Conservation (phyloP, 1,140 invertebrate species). For the Euborellia annulipes region DNA sequence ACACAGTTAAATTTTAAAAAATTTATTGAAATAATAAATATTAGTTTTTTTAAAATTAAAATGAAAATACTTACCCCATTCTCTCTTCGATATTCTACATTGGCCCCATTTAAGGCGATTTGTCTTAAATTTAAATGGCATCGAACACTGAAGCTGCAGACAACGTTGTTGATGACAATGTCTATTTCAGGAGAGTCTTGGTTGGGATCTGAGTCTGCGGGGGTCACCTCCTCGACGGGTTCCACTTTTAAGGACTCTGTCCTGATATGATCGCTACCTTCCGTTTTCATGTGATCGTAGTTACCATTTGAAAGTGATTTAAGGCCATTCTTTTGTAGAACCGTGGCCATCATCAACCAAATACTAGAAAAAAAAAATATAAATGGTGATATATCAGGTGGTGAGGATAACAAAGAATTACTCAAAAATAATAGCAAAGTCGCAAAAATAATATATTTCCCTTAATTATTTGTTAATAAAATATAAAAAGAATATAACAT, state of each 20-base stretch:
- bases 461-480: no score
- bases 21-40: no score
- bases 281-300: slow-evolving; percentile 27
- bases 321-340: slow-evolving; percentile 55
- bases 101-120: slow-evolving; percentile 80
- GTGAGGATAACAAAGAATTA: no score
- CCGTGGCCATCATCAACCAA: slow-evolving; percentile 41
- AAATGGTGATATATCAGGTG: no score
- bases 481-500: no score
- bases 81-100: slow-evolving; percentile 91
- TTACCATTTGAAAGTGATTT: slow-evolving; percentile 42
- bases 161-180: slow-evolving; percentile 96
- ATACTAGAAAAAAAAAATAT: no score
- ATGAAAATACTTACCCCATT: slow-evolving; percentile 70
- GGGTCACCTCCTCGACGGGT: slow-evolving; percentile 33
- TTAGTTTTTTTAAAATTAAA: no score
- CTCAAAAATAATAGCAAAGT: no score
- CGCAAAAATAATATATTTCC: no score
- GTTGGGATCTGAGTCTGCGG: slow-evolving; percentile 6
- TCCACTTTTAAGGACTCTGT: slow-evolving; percentile 20
- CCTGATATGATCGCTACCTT: slow-evolving; percentile 17
- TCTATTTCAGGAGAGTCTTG: slow-evolving; percentile 55
- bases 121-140: slow-evolving; percentile 93
- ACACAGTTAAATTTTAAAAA: no score
- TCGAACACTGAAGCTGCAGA: slow-evolving; percentile 92